Evolutionary conservation across 2,113 vertebrate genomes (phyloP).

Genomic region (Thunnus maccoyii): DNA sequence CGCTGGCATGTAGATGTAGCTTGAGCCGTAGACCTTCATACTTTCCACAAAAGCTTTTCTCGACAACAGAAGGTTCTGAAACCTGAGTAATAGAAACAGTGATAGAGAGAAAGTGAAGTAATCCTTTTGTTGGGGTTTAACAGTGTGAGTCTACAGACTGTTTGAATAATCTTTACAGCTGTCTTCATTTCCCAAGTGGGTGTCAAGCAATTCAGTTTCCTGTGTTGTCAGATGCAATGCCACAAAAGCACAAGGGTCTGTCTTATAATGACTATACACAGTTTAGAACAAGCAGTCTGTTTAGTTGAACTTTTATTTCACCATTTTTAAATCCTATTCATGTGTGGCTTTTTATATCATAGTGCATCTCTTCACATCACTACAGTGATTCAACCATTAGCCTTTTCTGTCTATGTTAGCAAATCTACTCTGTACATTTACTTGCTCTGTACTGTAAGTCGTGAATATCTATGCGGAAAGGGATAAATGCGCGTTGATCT

Average conservation of each 20-base stretch:
- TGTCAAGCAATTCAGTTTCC: background rate
- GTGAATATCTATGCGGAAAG: background rate
- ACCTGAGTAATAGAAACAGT: constrained; percentile 80
- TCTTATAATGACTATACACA: too few relatives aligned
- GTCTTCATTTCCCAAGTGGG: background rate
- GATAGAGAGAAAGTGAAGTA: background rate
- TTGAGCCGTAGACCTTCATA: constrained; percentile 93
- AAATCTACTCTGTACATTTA: background rate
- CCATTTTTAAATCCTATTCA: background rate
- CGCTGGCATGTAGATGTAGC: constrained; percentile 97
- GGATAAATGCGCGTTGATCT: background rate
- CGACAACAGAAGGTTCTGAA: constrained; percentile 96
- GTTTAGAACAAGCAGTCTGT: too few relatives aligned
- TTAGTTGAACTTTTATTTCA: background rate
- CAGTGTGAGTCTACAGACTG: background rate
- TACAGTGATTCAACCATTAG: background rate
- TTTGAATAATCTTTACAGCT: background rate
- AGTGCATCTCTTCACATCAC: background rate
- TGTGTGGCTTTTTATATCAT: background rate
- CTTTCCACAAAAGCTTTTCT: constrained; percentile 93
- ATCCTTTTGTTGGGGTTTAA: background rate
- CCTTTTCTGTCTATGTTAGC: background rate
- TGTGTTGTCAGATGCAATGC: background rate
- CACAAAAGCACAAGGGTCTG: background rate
- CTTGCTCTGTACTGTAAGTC: too few relatives aligned